Conservation (phyloP, 2,113 vertebrate species). For the Machaerirhynchus nigripectus region DNA sequence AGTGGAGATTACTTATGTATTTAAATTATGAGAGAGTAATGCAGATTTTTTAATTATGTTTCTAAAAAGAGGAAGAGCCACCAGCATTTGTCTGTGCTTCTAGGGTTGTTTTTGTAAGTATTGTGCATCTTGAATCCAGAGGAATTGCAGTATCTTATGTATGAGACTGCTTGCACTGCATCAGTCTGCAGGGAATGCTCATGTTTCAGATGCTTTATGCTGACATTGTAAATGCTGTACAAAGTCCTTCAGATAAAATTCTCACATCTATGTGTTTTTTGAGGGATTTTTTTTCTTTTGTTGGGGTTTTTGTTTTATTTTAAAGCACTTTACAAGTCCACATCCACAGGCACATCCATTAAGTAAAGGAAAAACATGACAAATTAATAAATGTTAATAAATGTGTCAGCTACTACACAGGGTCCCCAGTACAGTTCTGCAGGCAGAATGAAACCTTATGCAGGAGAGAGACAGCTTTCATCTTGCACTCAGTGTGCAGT, state of each 20-base stretch:
- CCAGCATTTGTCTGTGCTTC: slow-evolving; percentile 82
- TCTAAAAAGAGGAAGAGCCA: slow-evolving; percentile 79
- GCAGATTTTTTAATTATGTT: slow-evolving; percentile 76
- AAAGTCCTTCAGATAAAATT: slow-evolving; percentile 56
- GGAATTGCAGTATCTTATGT: slow-evolving; percentile 40
- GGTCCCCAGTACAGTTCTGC: not conserved
- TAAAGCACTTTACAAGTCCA: slow-evolving; percentile 53
- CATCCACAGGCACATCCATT: not conserved
- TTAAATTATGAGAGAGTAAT: slow-evolving; percentile 81
- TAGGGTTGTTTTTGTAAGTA: slow-evolving; percentile 71
- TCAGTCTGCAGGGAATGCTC: slow-evolving; percentile 45
- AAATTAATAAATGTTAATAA: not conserved
- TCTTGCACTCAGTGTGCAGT: not conserved
- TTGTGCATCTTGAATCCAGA: slow-evolving; percentile 52
- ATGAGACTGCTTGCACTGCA: slow-evolving; percentile 49
- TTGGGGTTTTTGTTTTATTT: slow-evolving; percentile 4
- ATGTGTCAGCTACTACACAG: not conserved
- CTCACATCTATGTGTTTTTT: slow-evolving; percentile 4
- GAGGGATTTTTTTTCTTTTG: not conserved
- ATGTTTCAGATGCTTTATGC: slow-evolving; percentile 60
- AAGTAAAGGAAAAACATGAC: not conserved
- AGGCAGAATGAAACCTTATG: not conserved
- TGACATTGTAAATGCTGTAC: slow-evolving; percentile 65
- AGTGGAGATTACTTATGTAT: slow-evolving; percentile 89
- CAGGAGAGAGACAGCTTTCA: not conserved